These are phyloP conservation scores for Ormyrus labotus DNA, from an alignment of 2,888 invertebrate genomes.

Conservation along the genomic window DNA sequence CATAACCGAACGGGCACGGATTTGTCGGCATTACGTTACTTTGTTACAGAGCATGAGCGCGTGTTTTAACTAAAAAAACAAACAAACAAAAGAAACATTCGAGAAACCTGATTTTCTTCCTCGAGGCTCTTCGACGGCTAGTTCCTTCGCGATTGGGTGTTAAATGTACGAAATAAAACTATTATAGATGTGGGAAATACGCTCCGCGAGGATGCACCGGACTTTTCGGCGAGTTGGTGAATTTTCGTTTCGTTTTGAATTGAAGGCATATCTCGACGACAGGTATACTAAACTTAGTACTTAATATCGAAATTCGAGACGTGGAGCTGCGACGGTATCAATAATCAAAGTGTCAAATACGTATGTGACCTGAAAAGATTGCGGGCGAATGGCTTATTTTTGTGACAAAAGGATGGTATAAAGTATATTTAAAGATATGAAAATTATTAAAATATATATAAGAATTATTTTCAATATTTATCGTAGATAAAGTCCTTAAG, in stretches of 20 bases:
- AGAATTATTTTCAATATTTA: constrained; percentile 1
- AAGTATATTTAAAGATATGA: background rate
- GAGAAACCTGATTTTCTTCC: constrained; percentile 37
- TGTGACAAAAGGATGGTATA: background rate
- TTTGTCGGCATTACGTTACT: constrained; percentile 24
- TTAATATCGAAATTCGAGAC: constrained; percentile 12
- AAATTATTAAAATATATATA: background rate
- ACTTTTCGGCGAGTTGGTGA: constrained; percentile 13
- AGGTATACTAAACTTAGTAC: background rate
- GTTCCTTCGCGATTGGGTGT: constrained; percentile 53
- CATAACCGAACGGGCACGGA: background rate
- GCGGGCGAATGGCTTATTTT: no score
- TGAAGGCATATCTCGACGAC: constrained; percentile 9
- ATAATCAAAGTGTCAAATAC: background rate
- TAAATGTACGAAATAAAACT: constrained; percentile 49
- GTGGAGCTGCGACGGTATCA: background rate
- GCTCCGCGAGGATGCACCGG: constrained; percentile 35
- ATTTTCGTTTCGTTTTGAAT: background rate
- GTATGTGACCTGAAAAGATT: background rate
- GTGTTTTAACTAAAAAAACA: constrained; percentile 23
- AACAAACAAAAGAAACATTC: no score
- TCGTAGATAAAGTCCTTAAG: background rate
- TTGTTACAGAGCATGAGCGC: constrained; percentile 11
- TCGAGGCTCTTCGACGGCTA: constrained; percentile 56
- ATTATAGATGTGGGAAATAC: constrained; percentile 21